Base-by-base conservation (phyloP, 2,888 invertebrate genomes). In the Caradrina kadenii region DNA sequence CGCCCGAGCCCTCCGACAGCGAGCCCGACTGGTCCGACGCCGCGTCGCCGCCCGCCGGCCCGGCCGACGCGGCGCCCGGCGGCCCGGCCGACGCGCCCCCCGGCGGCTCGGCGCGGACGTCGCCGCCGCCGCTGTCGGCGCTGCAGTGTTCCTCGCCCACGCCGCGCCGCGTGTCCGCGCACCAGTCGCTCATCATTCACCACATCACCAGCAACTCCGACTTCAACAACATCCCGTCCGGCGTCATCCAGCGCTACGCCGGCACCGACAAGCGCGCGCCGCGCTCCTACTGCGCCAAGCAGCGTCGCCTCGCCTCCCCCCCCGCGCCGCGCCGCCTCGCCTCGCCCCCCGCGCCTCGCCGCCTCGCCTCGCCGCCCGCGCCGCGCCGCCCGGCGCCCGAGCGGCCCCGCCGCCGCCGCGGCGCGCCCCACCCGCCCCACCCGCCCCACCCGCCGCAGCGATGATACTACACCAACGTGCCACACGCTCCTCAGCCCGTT, bases 161-260 rank as follows among this genome's bases (percentile, higher is more conserved):
- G 80, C 95, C 95, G 89, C 93, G 95, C 79, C 92, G 95, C 84
- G 94, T 95, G 68, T 94, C 94, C 69, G 94, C 95, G 85, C 95
- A 95, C 87, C 95, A 94, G 91, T 92, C 92, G 87, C 92, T 94
- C 89, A 95, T 95, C 90, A 94, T 95, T 69, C 95, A 95, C 90
- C 95, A 95, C 90, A 95, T 96, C 89, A 94, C 94, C 77, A 93
- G 92, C 91, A 94, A 95, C 89, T 93, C 93, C 2, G 94, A 96
- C 91, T 96, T 94, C 91, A 94, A 95, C 85, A 95, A 95, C 83
- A 94, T 94, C 82, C 94, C 94, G 50, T 93, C 94, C 10, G 94
- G 94, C 52, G 94, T 94, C 55, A 93, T 94, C 77, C 93, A 92
- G 79, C 92, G 94, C 31, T 92, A 89, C 87, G 89, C 86, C 65